phyloP scores from a whole-genome alignment of 2,113 vertebrate species.

The Anhinga rufa region DNA sequence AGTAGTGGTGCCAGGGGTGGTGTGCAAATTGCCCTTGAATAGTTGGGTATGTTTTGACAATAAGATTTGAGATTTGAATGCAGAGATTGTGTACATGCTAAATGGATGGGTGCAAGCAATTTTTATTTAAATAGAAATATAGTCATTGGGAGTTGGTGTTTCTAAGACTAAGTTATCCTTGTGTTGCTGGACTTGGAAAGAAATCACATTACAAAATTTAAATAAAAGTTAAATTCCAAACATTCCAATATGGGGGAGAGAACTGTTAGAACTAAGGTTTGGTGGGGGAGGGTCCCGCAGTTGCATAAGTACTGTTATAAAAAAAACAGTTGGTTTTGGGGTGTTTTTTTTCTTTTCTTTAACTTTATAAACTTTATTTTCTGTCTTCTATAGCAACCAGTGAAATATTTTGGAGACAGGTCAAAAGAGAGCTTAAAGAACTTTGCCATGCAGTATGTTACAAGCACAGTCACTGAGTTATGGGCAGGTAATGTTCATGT shows the following conservation, averaged over 20 bases:
- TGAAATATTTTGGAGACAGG: conserved; percentile 89
- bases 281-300: rapidly evolving
- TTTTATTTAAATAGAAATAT: background rate
- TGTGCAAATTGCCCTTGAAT: background rate
- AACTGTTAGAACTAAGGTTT: background rate
- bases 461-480: conserved; percentile 83
- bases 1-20: background rate
- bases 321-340: background rate
- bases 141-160: background rate
- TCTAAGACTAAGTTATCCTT: background rate
- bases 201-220: background rate
- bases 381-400: conserved; percentile 75
- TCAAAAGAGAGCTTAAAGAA: conserved; percentile 80
- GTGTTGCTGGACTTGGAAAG: background rate
- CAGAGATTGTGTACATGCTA: background rate
- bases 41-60: background rate
- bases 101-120: background rate
- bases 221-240: background rate
- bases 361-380: background rate
- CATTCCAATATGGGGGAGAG: background rate
- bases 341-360: background rate
- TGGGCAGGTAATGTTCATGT: conserved; percentile 85
- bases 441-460: conserved; percentile 92
- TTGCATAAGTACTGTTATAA: background rate
- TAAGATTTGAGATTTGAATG: background rate